These are phyloP conservation scores for Helicoverpa armigera DNA, from an alignment of 1,140 invertebrate species.

Conservation along the genomic window DNA sequence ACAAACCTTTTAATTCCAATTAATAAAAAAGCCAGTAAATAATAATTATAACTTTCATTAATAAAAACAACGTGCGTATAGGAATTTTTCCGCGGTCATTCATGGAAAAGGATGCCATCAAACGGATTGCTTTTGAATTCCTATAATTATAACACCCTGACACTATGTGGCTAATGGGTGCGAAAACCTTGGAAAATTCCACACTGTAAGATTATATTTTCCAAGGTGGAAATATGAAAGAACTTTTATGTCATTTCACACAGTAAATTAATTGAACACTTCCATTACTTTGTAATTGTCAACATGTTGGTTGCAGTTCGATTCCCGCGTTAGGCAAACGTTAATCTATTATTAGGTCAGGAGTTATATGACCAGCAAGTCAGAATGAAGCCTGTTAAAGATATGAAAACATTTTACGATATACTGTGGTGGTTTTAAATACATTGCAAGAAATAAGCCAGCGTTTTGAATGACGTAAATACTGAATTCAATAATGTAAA, in stretches of 20 bases:
- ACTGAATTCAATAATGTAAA: too few relatives aligned
- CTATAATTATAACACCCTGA: conserved; percentile 14
- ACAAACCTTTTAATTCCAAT: not conserved
- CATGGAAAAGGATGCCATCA: not conserved
- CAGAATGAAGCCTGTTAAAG: too few relatives aligned
- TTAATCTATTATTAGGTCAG: too few relatives aligned
- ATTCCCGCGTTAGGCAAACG: too few relatives aligned
- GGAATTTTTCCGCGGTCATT: conserved; percentile 1
- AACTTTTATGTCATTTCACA: not conserved
- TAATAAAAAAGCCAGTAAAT: not conserved
- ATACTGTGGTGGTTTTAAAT: too few relatives aligned
- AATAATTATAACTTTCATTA: not conserved
- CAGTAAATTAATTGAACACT: not conserved
- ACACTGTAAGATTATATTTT: not conserved
- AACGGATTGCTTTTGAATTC: conserved; percentile 30
- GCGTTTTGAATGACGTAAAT: too few relatives aligned
- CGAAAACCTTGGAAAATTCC: conserved; percentile 20
- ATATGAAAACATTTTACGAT: too few relatives aligned
- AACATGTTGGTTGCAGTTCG: not conserved
- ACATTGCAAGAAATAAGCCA: too few relatives aligned
- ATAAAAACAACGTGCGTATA: not conserved
- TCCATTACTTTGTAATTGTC: not conserved
- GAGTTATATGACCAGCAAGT: too few relatives aligned
- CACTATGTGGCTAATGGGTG: not conserved
- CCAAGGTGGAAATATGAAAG: not conserved